Base-by-base conservation (phyloP, 1,140 invertebrate genomes). In the Cyphomyrmex costatus region DNA sequence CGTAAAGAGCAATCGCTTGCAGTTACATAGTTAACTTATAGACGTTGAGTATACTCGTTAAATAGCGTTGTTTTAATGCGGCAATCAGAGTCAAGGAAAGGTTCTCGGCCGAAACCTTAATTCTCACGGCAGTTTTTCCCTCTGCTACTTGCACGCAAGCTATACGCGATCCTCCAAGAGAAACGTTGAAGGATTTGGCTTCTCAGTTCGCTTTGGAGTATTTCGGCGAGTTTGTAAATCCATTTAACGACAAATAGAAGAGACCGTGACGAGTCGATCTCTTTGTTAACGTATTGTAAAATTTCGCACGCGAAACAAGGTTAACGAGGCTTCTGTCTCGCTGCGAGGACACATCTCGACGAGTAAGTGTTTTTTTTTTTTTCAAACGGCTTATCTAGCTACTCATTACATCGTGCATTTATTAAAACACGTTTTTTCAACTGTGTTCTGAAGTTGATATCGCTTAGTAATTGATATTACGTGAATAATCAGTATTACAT, bases 81-180 rank as follows among this genome's bases (percentile, higher is more conserved):
- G 49, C 36, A 61, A 63, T 51, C 8, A 49, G 76, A 79, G 68
- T 53, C 58, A 88, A 87, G 65, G 65, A 87, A 89, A 79, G 61
- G 19, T 76, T 80, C 42, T 88, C 63, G 80, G 19, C 71, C 42
- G 46, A 88, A 85, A 85, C 30, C 49, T 66, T 16, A 58, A 86
- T 89, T 91, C 89, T 56, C 89, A 88, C 88, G 90, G 63, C 85
- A 88, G 89, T 92, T 93, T 89, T 90, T 86, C 89, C 88, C 19
- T 36, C 21, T 46, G 56, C 36, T 14, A n/a, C 46, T 3, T 16
- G 8, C 30, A 12, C 14, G 27, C 24, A 56, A 89, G 88, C 86
- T 86, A 36, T 61, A 49, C 80, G 68, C 68, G 51, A 79, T 56
- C 51, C 4, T 74, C 27, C 6, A 65, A 30, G 21, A 12, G 6